Base-by-base conservation (phyloP, 2,888 invertebrate species). In the Perizoma flavofasciatum region DNA sequence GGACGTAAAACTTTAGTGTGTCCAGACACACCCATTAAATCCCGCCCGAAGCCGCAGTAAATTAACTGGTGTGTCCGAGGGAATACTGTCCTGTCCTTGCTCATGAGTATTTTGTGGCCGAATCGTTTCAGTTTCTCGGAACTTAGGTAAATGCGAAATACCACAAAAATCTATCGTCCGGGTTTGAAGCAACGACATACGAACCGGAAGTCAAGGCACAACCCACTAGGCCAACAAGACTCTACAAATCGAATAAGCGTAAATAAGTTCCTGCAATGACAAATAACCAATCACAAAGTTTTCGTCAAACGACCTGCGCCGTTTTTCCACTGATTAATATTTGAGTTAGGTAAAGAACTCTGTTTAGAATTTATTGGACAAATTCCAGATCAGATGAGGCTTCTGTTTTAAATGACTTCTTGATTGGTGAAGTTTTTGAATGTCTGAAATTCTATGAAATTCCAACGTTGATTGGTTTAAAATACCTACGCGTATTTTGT, bases 211-310 rank as follows among this genome's bases (percentile, higher is more conserved):
- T 22, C 22, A 3, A 22, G 3, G 22, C 22, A 22, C 3, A 22
- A 22, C 22, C 22, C 22, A 22, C 22, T 22, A 22, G 1, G 7
- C 37, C 5, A 22, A 59, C 55, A 47, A 47, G 47, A 37, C 48
- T 59, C 49, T 41, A 55, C 61, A 67, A 67, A 65, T 65, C 61
- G 57, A 63, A 63, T 65, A 59, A 48, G 56, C 57, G 55, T 55
- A 66, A 63, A 61, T 62, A 49, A 54, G 54, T 59, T 46, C 49
- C 48, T 51, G 50, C 41, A 45, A 56, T 51, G 62, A 61, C 64
- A 55, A 59, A 56, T 49, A 61, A 48, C 41, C 48, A 61, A 62
- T 65, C 50, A 56, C 9, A 58, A 65, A 60, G 58, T 57, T 60
- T 60, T 40, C 9, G 41, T 22, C 33, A 8, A 40, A 34, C 44